Percentiles rank a stretch among this genome's conserved stretches.
Conservation (phyloP, 2,797 vertebrate species). For the Podarcis lilfordi region DNA sequence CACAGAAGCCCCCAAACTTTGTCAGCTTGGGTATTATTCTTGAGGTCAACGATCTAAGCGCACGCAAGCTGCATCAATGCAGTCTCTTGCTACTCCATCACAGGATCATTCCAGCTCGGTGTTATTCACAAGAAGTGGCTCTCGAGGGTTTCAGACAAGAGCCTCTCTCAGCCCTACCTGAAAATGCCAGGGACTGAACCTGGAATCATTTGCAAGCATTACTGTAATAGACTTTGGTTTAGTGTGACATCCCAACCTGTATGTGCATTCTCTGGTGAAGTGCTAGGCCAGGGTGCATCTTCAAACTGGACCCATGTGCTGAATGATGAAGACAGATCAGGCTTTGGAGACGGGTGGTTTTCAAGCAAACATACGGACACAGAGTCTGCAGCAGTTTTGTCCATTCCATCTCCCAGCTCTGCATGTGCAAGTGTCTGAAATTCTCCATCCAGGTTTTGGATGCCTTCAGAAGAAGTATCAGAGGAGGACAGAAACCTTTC, state of each 20-base stretch:
- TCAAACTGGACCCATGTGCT: conserved; percentile 83
- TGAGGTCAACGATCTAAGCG: conserved; percentile 4
- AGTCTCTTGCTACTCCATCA: neutral
- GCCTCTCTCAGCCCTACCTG: neutral
- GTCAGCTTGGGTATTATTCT: neutral
- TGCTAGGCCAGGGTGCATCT: conserved; percentile 72
- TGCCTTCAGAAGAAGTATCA: conserved; percentile 73
- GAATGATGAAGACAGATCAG: conserved; percentile 71
- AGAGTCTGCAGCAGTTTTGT: conserved; percentile 66
- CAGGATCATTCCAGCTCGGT: too few relatives aligned
- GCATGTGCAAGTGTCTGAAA: conserved; percentile 63
- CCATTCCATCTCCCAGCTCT: conserved; percentile 57
- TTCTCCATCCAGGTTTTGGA: conserved; percentile 55
- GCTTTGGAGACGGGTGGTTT: conserved; percentile 49
- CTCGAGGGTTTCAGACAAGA: neutral
- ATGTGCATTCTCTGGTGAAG: conserved; percentile 48
- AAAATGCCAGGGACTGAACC: neutral
- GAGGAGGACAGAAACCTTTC: conserved; percentile 71
- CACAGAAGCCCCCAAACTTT: neutral
- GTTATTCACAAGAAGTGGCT: neutral
- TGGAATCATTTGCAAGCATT: neutral
- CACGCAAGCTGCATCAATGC: neutral
- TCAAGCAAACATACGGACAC: conserved; percentile 47
- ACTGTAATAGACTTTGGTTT: neutral
- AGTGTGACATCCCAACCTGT: conserved; percentile 62